A percentile compares a stretch with the other conserved stretches of the same genome.
These are phyloP conservation scores for Luffia ferchaultella DNA, from an alignment of 2,888 invertebrate genomes.

Conservation along the genomic window DNA sequence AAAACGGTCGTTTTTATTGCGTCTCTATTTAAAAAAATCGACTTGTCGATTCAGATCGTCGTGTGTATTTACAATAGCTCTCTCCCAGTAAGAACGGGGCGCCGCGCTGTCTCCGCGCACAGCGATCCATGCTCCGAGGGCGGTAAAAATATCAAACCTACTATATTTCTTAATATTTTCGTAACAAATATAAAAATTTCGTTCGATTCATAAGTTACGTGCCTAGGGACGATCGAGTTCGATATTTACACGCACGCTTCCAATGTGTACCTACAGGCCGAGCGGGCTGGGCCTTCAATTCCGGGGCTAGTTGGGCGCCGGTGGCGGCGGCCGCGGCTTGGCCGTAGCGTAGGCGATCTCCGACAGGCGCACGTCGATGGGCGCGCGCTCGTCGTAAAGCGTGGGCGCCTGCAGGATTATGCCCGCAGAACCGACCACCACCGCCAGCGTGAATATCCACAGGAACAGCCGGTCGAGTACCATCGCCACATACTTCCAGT, in stretches of 20 bases:
- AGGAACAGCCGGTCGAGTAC: slow-evolving; percentile 95
- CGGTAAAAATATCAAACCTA: slow-evolving; percentile 20
- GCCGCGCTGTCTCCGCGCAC: slow-evolving; percentile 16
- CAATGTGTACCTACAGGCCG: not conserved
- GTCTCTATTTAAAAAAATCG: slow-evolving; percentile 61
- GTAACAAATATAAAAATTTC: slow-evolving; percentile 20
- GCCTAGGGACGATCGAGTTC: not conserved
- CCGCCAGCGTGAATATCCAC: slow-evolving; percentile 96
- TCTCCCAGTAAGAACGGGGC: slow-evolving; percentile 30
- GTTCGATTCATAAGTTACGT: slow-evolving; percentile 10
- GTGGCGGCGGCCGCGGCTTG: slow-evolving; percentile 72
- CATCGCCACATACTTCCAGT: slow-evolving; percentile 99
- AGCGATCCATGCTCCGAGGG: not conserved
- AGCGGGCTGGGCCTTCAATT: not conserved
- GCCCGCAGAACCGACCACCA: slow-evolving; percentile 91
- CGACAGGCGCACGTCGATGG: slow-evolving; percentile 87
- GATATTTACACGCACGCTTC: not conserved
- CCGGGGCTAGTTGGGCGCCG: slow-evolving; percentile 26
- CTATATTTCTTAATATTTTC: slow-evolving; percentile 14
- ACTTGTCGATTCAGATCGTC: slow-evolving; percentile 51
- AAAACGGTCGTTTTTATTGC: slow-evolving; percentile 55
- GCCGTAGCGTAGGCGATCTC: slow-evolving; percentile 91
- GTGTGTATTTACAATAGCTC: slow-evolving; percentile 33
- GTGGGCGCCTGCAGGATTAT: slow-evolving; percentile 96
- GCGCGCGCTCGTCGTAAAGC: slow-evolving; percentile 88